Conservation (phyloP, 2,888 invertebrate genomes). For the Pollenia griseotomentosa region DNA sequence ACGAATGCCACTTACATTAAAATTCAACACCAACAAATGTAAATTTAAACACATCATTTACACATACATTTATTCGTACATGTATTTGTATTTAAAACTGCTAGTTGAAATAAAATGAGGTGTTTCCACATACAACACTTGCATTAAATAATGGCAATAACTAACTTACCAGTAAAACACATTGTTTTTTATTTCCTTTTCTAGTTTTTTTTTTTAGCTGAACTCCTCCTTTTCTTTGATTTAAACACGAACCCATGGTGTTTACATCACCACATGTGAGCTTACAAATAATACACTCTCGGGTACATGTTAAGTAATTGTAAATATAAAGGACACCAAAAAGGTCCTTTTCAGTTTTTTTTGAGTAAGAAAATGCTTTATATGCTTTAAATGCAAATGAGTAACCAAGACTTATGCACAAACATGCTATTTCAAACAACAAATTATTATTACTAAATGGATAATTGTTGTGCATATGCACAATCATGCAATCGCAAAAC, state of each 20-base stretch:
- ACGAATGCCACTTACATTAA: neutral
- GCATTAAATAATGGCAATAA: constrained; percentile 51
- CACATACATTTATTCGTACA: neutral
- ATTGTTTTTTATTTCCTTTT: neutral
- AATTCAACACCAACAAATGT: neutral
- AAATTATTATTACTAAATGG: constrained; percentile 47
- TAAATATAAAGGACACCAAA: constrained; percentile 20
- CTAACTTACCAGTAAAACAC: constrained; percentile 49
- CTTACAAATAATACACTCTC: neutral
- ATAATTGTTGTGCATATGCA: constrained; percentile 58
- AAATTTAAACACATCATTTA: neutral
- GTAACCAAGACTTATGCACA: neutral
- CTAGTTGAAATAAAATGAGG: constrained; percentile 40
- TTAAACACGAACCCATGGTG: constrained; percentile 5
- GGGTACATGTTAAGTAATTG: neutral
- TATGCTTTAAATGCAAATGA: constrained; percentile 38
- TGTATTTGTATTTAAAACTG: neutral
- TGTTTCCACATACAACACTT: constrained; percentile 40
- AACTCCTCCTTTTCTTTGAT: neutral
- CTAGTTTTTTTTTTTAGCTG: neutral
- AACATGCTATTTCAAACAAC: neutral
- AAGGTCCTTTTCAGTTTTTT: constrained; percentile 2
- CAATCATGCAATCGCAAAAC: constrained; percentile 48
- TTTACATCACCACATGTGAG: constrained; percentile 8
- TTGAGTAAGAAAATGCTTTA: constrained; percentile 1